Evolutionary conservation across 2,113 vertebrate species (phyloP).

Genomic region (Chamaea fasciata): DNA sequence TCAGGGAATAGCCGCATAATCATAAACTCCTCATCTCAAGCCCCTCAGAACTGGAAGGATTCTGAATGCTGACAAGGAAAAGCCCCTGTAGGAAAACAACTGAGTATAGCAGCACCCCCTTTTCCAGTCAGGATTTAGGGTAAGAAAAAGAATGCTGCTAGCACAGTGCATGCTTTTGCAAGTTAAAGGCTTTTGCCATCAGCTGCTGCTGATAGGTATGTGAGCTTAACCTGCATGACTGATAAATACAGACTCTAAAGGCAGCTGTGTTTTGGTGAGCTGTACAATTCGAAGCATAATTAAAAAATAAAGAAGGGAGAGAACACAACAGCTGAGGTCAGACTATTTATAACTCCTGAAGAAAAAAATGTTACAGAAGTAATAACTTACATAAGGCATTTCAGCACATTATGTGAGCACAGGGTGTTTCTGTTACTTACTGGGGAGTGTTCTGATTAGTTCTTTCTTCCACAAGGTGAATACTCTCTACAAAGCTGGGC

Average conservation of each 20-base stretch:
- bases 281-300: not conserved
- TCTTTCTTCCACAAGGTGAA: conserved; percentile 63
- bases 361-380: not conserved
- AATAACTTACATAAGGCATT: not conserved
- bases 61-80: not conserved
- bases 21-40: not conserved
- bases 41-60: not conserved
- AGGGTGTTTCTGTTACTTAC: conserved; percentile 51
- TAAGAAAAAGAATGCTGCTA: conserved; percentile 3
- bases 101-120: not conserved
- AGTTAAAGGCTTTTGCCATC: not conserved
- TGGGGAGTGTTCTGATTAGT: conserved; percentile 31
- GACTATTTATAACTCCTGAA: not conserved
- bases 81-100: not conserved
- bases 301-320: not conserved
- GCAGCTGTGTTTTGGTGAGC: not conserved
- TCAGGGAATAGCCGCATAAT: not conserved
- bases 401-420: not conserved
- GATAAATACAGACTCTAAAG: not conserved
- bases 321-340: not conserved
- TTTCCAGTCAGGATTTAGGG: not conserved
- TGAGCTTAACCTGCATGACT: not conserved
- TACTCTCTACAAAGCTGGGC: conserved; percentile 74
- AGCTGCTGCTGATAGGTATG: not conserved
- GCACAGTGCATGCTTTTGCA: not conserved